Base-by-base conservation (phyloP, 2,888 invertebrate species). In the Phaedon cochleariae region DNA sequence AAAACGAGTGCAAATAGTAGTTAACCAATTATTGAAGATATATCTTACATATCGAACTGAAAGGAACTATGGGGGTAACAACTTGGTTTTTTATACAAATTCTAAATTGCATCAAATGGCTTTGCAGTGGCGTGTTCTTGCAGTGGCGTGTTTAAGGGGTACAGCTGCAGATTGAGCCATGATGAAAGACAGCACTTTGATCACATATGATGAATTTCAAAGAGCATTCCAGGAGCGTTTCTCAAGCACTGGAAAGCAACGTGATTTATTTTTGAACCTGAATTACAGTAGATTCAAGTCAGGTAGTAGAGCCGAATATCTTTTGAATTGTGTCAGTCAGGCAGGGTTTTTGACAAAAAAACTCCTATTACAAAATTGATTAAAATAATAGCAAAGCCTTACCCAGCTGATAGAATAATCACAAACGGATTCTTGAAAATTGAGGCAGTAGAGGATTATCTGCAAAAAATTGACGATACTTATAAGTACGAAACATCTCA, bases 381-480 rank as follows among this genome's bases (percentile, higher is more conserved):
- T 7, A 4, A 21, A 12, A 6, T 49, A n/a, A 49, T 49, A 4
- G 2, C 21, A 1, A 49, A 49, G 9, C 20, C 17, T 49, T 49
- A 20, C 20, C 7, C 21, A 2, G 49, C 22, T 3, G 20, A 49
- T 1, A 21, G 21, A 3, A 49, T 49, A 1, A 49, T 49, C 2
- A 49, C 49, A 21, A 49, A 49, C 10, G 49, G 49, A 3, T 49
- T 21, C 20, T 20, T 1, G 1, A 49, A 2, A 12, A 6, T 49
- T 1, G 21, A 49, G n/a, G 49, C 59, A 10, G 59, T 69, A 2
- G 69, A 69, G 31, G 60, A 59, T 15, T 64, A 67, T 37, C 52
- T 69, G 17, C 31, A 34, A 6, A 64, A 61, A 59, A 60, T 67
- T 9, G 69, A 67, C 26, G 62, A 57, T 7, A 65, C 62, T 17